phyloP scores from a whole-genome alignment of 2,113 vertebrate species.

The Aplodontia rufa region DNA sequence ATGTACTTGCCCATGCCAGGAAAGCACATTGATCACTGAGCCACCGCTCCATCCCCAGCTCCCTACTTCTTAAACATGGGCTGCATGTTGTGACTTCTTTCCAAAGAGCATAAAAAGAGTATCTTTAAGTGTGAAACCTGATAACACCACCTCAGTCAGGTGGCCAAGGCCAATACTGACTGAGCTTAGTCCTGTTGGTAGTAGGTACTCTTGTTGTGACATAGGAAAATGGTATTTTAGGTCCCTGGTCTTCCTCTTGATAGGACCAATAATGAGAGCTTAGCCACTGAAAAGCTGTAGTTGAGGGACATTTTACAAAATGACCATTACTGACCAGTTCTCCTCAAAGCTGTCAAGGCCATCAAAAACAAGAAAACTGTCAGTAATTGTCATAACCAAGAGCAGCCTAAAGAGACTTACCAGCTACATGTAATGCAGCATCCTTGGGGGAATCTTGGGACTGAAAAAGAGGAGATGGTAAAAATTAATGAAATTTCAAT shows the following conservation, averaged over 20 bases:
- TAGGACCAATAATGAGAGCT: accelerated
- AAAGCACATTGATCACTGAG: too few species aligned
- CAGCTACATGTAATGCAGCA: neutral
- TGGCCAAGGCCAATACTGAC: neutral
- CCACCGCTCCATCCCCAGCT: too few species aligned
- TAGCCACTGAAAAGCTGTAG: neutral
- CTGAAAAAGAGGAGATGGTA: neutral
- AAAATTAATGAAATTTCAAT: neutral
- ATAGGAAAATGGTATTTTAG: neutral
- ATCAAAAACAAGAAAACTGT: neutral
- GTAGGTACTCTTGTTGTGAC: neutral
- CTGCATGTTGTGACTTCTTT: neutral
- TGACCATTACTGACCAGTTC: neutral
- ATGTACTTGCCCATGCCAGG: too few species aligned
- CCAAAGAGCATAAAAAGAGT: neutral
- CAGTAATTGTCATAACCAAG: neutral
- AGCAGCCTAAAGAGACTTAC: neutral
- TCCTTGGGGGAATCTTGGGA: neutral
- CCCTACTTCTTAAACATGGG: neutral
- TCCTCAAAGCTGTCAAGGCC: neutral
- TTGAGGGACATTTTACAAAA: neutral
- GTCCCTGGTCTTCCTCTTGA: neutral
- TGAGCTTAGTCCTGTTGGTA: neutral
- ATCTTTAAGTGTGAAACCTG: neutral
- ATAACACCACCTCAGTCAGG: neutral